Conservation (phyloP, 2,797 vertebrate species). For the Xiphorhynchus erythropygius region DNA sequence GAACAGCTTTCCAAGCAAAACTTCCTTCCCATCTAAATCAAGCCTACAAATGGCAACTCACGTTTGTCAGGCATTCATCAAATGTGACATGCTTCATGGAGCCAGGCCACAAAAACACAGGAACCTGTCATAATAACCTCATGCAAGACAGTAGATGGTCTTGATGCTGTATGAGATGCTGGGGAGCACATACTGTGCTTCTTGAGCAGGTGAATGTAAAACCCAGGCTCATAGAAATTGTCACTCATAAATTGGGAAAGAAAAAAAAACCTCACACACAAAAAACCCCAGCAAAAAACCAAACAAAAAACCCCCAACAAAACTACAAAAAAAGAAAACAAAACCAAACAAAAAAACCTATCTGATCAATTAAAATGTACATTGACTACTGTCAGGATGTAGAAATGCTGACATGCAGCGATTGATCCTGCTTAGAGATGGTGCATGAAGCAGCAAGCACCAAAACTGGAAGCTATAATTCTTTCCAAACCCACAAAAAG, state of each 20-base stretch:
- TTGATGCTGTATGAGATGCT: constrained; percentile 12
- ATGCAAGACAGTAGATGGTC: not conserved
- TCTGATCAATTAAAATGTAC: constrained; percentile 41
- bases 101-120: constrained; percentile 48
- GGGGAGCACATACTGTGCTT: not conserved
- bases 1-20: constrained; percentile 31
- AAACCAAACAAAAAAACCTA: not conserved
- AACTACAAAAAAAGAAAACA: not conserved
- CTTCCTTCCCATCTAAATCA: constrained; percentile 63
- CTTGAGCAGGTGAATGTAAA: not conserved
- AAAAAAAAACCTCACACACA: not conserved
- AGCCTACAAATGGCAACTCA: constrained; percentile 65
- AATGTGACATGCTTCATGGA: constrained; percentile 65
- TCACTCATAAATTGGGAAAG: not conserved
- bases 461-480: not conserved
- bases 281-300: not conserved
- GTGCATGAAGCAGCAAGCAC: not conserved
- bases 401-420: not conserved
- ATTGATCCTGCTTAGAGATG: not conserved
- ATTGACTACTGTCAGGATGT: constrained; percentile 25
- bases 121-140: constrained; percentile 46
- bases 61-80: constrained; percentile 70
- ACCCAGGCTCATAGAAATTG: not conserved
- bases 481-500: not conserved
- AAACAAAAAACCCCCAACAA: no score